Base-by-base conservation (phyloP, 2,797 vertebrate genomes). In the Podargus strigoides region DNA sequence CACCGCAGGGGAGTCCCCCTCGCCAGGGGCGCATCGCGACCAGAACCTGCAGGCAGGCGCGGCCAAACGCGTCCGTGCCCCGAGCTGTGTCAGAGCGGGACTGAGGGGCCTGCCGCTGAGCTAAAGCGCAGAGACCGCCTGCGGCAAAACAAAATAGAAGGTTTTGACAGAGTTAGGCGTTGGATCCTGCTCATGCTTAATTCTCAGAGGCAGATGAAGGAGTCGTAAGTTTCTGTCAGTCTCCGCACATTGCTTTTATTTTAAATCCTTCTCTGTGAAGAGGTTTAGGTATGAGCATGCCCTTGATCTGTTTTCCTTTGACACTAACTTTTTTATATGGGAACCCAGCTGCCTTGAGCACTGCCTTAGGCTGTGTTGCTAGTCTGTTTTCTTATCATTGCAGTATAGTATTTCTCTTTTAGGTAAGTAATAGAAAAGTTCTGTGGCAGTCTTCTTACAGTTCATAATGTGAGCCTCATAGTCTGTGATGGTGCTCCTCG, bases 31-130 rank as follows among this genome's bases (percentile, higher is more conserved):
- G 34, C 56, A 49, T 21, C 34, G n/a, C 7, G 30, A 24, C 21
- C 49, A 1, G 19, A 21, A 5, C 4, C 39, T 11, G 37, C 27
- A 2, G 41, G 66, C 49, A 2, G 84, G 21, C 52, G 1, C 27
- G 52, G 32, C 37, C 14, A 1, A 6, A 7, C 19, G 59, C 30
- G 26, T 4, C 47, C 21, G 64, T 15, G 1, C 46, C 4, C 12
- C 17, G 37, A 7, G 30, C 2, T 3, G 36, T 5, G 26, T 4
- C 58, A 8, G 53, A 3, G 5, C 14, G 0, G 22, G 1, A 4
- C 12, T 6, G n/a, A 3, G 27, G 37, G 2, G 1, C 20, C 1
- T 5, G 44, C 22, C 2, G 50, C 34, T 7, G 28, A 1, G 47
- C 17, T 13, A 6, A 20, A 46, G 39, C 9, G 66, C 14, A 2